Evolutionary conservation across 2,797 vertebrate species (phyloP).

Genomic region (Gallinago nigripennis): DNA sequence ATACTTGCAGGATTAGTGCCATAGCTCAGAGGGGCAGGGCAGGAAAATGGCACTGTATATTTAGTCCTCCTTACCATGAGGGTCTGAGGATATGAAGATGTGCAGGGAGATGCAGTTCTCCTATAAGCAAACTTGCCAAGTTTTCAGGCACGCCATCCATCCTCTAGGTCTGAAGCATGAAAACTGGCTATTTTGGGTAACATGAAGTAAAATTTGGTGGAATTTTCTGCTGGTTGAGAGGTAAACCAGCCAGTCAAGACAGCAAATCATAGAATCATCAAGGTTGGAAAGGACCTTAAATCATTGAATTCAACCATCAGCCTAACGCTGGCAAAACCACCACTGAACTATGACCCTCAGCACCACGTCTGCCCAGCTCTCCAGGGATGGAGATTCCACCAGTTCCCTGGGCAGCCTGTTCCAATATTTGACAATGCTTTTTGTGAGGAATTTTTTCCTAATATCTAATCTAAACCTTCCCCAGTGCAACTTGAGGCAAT

Average conservation of each 20-base stretch:
- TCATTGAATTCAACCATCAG: not conserved
- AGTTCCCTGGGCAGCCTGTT: not conserved
- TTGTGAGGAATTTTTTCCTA: not conserved
- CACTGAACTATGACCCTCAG: not conserved
- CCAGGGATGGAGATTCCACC: not conserved
- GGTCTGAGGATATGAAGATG: rapidly evolving
- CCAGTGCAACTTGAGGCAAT: not conserved
- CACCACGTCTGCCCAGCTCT: not conserved
- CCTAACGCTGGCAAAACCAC: not conserved
- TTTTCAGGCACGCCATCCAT: rapidly evolving
- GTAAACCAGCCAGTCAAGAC: not conserved
- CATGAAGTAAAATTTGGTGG: rapidly evolving
- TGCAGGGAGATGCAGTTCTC: rapidly evolving
- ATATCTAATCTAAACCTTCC: not conserved
- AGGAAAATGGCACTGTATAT: rapidly evolving
- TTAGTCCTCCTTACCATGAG: rapidly evolving
- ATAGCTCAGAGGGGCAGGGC: not conserved
- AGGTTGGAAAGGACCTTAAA: not conserved
- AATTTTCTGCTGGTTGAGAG: not conserved
- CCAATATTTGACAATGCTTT: not conserved
- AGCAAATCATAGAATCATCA: not conserved
- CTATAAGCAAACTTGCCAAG: rapidly evolving
- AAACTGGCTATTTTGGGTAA: rapidly evolving
- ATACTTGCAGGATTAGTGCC: not conserved
- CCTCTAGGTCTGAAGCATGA: rapidly evolving